Conservation (phyloP, 2,113 vertebrate species). For the Sphaerodactylus townsendi region DNA sequence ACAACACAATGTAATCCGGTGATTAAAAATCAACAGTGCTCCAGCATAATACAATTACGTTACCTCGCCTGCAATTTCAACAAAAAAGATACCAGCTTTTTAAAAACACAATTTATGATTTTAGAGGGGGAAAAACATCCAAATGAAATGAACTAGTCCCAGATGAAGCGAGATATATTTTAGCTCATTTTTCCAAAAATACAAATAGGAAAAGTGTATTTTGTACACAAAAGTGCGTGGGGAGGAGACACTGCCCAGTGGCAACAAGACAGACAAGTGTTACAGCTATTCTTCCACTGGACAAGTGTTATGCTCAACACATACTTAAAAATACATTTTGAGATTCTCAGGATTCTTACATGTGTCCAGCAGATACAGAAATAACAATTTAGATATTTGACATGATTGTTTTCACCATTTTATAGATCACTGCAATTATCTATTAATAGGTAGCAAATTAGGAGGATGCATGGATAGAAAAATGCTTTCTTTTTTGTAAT, state of each 20-base stretch:
- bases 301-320: neutral
- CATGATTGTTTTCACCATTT: neutral
- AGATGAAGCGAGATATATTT: neutral
- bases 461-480: neutral
- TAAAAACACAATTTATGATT: neutral
- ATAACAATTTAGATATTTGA: neutral
- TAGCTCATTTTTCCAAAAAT: neutral
- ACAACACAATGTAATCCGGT: slow-evolving; percentile 22
- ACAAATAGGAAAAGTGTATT: neutral
- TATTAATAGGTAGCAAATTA: neutral
- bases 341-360: neutral
- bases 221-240: too few species aligned
- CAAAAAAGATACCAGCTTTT: slow-evolving; percentile 2
- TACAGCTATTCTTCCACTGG: neutral
- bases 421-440: neutral
- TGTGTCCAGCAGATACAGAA: too few species aligned
- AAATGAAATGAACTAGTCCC: neutral
- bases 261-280: neutral
- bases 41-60: neutral
- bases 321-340: neutral
- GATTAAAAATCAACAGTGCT: neutral
- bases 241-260: too few species aligned
- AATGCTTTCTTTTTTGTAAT: neutral
- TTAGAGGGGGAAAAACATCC: neutral
- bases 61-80: slow-evolving; percentile 9